Evolutionary conservation across 30 jellyfish, hydroid and myxozoan species (phyloP), one percentile per base, ranked within the genome.

Genomic region (Aurelia aurita): DNA sequence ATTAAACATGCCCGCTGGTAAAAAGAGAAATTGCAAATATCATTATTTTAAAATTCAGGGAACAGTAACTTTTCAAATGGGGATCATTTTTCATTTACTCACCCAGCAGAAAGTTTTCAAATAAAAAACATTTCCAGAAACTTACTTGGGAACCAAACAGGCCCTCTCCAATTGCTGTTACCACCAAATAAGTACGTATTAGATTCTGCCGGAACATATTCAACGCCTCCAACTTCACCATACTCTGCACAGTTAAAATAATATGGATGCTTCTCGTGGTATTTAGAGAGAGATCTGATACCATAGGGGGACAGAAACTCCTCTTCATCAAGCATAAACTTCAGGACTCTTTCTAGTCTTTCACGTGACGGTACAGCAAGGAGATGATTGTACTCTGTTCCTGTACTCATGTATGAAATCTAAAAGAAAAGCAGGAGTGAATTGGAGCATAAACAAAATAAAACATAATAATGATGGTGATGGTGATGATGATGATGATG

Each of bases 141-240:
- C 96, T 80, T 80, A 92, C 98, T 85, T 61, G 98, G 98, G 27
- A 92, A 86, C 98, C 98, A 92, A 26, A 92, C 75, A 8, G 98
- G 98, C 20, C 98, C 98, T 80, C 98, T 87, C 98, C 98, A 92
- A 74, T 92, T 92, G 70, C 96, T 83, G 69, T 92, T 92, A 1
- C 98, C 98, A 26, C 98, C 98, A 76, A 92, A 92, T 11, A 92
- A 75, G 46, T 92, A 85, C 3, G 97, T 83, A 51, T 87, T 87
- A 14, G 98, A 92, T 54, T 92, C 98, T 3, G 97, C 98, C 4
- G 98, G 96, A 8, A 83, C 66, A 74, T 92, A 92, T 7, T 73
- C 97, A 1, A 92, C 98, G n/a, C 90, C 54, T 15, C 82, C 72
- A 51, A 67, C 80, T 5, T 84, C 57, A 5, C 89, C 89, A 43